phyloP scores from a whole-genome alignment of 2,797 vertebrate species.

The Glyptemys insculpta region DNA sequence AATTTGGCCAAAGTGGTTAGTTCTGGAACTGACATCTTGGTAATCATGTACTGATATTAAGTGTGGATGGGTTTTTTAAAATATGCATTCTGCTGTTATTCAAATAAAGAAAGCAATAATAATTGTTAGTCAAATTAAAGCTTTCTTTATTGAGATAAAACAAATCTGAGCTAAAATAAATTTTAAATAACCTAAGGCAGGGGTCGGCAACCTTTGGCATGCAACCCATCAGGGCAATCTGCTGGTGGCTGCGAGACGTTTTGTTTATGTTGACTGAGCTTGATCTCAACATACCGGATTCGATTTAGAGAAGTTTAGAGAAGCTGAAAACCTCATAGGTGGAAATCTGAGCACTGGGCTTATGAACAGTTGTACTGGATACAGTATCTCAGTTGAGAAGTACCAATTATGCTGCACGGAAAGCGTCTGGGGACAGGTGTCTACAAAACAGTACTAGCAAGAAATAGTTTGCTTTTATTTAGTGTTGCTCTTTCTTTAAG shows the following conservation, averaged over 20 bases:
- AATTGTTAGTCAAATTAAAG: neutral
- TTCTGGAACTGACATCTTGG: neutral
- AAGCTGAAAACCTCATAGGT: accelerated
- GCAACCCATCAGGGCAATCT: too few relatives aligned
- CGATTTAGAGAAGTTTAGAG: neutral
- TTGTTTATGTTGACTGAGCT: constrained; percentile 51
- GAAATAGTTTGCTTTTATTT: accelerated
- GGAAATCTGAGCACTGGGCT: accelerated
- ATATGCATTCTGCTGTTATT: neutral
- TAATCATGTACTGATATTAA: neutral
- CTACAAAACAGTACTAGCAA: accelerated
- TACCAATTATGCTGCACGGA: neutral
- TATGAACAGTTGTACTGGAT: accelerated
- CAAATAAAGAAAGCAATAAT: neutral
- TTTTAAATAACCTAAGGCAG: neutral
- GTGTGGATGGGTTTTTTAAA: neutral
- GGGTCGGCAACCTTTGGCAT: too few relatives aligned
- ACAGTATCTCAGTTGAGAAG: neutral
- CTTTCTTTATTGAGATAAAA: neutral
- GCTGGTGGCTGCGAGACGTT: too few relatives aligned
- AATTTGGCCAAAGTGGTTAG: neutral
- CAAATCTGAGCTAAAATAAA: neutral
- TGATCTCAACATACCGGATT: neutral
- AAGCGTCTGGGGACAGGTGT: accelerated
- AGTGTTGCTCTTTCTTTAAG: neutral